Conservation (phyloP, 1,140 invertebrate species). For the Monochamus saltuarius region DNA sequence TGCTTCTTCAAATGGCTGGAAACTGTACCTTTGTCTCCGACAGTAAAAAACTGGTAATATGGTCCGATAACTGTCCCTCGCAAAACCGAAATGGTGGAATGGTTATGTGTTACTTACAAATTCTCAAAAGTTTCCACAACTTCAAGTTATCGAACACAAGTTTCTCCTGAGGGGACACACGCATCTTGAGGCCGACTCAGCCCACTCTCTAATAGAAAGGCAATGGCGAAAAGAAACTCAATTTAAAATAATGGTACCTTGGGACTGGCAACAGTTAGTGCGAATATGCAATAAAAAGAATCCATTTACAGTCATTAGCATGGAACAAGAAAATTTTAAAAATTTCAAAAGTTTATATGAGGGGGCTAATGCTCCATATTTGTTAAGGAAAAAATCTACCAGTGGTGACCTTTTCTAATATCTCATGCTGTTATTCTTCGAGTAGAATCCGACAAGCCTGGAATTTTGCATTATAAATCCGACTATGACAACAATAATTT, state of each 20-base stretch:
- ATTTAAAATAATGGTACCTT: conserved; percentile 14
- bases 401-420: too few species aligned
- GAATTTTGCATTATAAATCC: too few species aligned
- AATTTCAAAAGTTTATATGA: conserved; percentile 14
- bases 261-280: conserved; percentile 27
- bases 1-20: neutral
- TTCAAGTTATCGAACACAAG: conserved; percentile 26
- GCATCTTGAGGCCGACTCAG: conserved; percentile 18
- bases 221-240: conserved; percentile 9
- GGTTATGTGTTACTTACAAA: too few species aligned
- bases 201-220: conserved; percentile 20
- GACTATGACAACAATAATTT: too few species aligned
- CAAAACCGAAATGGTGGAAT: neutral
- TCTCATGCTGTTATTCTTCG: too few species aligned
- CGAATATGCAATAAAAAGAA: too few species aligned
- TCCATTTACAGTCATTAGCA: neutral
- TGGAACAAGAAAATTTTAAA: conserved; percentile 13
- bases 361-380: too few species aligned
- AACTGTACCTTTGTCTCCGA: conserved; percentile 1
- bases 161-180: conserved; percentile 26
- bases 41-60: conserved; percentile 15
- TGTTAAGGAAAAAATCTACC: too few species aligned
- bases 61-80: conserved; percentile 9
- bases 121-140: neutral
- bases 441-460: too few species aligned